Conservation (phyloP, 2,888 invertebrate species). For the Galerucella pusilla region DNA sequence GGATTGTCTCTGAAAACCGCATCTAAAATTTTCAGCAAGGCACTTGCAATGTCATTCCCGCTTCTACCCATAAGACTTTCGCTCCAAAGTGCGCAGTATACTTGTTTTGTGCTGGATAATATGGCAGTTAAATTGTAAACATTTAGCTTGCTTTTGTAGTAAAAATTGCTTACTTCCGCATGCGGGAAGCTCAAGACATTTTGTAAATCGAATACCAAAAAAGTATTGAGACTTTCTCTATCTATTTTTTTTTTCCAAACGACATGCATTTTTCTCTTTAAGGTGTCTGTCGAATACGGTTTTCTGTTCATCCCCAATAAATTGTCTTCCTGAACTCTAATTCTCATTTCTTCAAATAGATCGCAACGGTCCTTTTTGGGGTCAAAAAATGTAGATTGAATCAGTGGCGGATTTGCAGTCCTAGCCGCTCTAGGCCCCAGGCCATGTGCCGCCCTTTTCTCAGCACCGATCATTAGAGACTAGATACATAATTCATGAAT, state of each 20-base stretch:
- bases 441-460: too few relatives aligned
- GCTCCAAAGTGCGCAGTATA: conserved; percentile 19
- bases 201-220: conserved; percentile 14
- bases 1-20: conserved; percentile 1
- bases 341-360: conserved; percentile 26
- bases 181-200: conserved; percentile 15
- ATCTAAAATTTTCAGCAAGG: conserved; percentile 21
- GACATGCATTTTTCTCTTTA: conserved; percentile 12
- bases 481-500: too few relatives aligned
- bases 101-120: conserved; percentile 21
- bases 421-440: too few relatives aligned
- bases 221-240: background rate
- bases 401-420: too few relatives aligned
- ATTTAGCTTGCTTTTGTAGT: conserved; percentile 25
- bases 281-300: conserved; percentile 1
- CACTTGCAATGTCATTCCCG: conserved; percentile 20
- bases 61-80: conserved; percentile 21
- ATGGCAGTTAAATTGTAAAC: conserved; percentile 26
- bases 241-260: conserved; percentile 1
- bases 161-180: conserved; percentile 10
- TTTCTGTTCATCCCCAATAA: background rate
- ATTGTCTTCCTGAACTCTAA: background rate
- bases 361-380: conserved; percentile 37
- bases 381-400: background rate
- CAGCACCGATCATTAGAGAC: too few relatives aligned